Conservation (phyloP, 2,113 vertebrate genomes). For the Hymenochirus boettgeri region DNA sequence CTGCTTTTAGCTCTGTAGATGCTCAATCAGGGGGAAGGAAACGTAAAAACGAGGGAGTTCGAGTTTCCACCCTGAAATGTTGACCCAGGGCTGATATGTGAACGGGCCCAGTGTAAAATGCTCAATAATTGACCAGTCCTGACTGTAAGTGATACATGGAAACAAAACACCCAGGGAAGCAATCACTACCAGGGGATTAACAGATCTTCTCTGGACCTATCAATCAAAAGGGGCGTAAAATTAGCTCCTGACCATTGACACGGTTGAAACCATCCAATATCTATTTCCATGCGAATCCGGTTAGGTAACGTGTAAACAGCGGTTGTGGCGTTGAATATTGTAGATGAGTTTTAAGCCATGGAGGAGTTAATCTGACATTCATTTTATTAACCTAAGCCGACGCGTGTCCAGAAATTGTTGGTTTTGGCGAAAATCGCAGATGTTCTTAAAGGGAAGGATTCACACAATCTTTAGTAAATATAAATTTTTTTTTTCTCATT, state of each 20-base stretch:
- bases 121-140: conserved; percentile 24
- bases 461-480: too few relatives aligned
- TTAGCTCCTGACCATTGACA: conserved; percentile 22
- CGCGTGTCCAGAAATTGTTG: too few relatives aligned
- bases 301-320: too few relatives aligned
- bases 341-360: too few relatives aligned
- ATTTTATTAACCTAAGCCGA: too few relatives aligned
- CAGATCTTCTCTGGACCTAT: conserved; percentile 21
- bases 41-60: conserved; percentile 11
- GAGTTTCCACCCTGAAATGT: conserved; percentile 4
- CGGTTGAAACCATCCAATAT: conserved; percentile 2
- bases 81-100: conserved; percentile 7
- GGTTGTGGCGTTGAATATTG: too few relatives aligned
- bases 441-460: too few relatives aligned
- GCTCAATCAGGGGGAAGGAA: conserved; percentile 9
- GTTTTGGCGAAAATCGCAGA: too few relatives aligned
- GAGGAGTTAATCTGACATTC: too few relatives aligned
- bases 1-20: background rate
- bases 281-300: background rate
- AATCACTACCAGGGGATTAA: conserved; percentile 8
- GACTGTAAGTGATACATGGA: conserved; percentile 10
- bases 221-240: conserved; percentile 27
- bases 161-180: conserved; percentile 1
- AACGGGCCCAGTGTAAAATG: conserved; percentile 6
- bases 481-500: too few relatives aligned